These are phyloP conservation scores for Kradibia gibbosae DNA, from an alignment of 1,140 invertebrate species.

Conservation along the genomic window DNA sequence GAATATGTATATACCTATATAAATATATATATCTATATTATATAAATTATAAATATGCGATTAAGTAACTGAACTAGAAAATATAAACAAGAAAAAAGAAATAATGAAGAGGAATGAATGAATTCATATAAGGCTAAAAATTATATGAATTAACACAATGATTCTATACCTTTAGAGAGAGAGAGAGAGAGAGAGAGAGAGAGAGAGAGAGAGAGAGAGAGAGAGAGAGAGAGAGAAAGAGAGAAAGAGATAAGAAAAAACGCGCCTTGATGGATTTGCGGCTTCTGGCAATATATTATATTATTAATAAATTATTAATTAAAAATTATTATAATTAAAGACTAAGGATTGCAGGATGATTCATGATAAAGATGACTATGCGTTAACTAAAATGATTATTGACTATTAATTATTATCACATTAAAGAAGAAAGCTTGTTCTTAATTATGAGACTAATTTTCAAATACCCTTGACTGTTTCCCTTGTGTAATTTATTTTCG, in stretches of 20 bases:
- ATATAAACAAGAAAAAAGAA: constrained; percentile 12
- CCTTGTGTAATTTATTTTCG: too few species aligned
- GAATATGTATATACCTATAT: constrained; percentile 51
- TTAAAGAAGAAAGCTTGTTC: constrained; percentile 52
- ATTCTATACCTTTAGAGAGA: constrained; percentile 25
- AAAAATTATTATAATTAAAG: constrained; percentile 51
- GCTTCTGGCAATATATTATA: constrained; percentile 52
- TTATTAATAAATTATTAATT: constrained; percentile 50
- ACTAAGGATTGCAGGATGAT: constrained; percentile 50
- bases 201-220: constrained; percentile 35
- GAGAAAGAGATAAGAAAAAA: constrained; percentile 35
- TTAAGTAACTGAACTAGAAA: constrained; percentile 35
- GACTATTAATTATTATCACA: constrained; percentile 51
- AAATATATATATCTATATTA: constrained; percentile 51
- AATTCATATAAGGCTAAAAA: constrained; percentile 43
- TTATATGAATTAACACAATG: constrained; percentile 44
- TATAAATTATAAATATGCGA: constrained; percentile 47
- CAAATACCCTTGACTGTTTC: not conserved
- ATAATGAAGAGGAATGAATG: constrained; percentile 41
- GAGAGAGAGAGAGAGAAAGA: constrained; percentile 27
- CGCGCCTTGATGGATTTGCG: constrained; percentile 49
- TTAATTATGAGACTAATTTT: constrained; percentile 39
- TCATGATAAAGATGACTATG: constrained; percentile 50
- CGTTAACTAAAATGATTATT: constrained; percentile 49
- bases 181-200: constrained; percentile 35